phyloP scores from a whole-genome alignment of 2,113 vertebrate species.

The Indri indri region DNA sequence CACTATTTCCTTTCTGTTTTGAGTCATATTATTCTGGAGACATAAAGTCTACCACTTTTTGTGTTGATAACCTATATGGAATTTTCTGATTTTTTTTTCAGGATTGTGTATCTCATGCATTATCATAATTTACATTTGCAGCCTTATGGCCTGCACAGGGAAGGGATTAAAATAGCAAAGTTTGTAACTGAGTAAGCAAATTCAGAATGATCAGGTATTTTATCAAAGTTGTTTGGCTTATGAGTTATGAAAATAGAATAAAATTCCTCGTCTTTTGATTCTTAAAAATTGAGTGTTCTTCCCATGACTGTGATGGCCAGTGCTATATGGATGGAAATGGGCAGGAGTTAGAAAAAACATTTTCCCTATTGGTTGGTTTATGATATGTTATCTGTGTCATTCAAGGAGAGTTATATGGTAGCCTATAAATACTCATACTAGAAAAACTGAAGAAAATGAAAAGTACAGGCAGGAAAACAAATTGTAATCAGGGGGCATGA shows the following conservation, averaged over 20 bases:
- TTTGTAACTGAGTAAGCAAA: neutral
- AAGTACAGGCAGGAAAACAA: neutral
- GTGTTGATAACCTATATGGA: neutral
- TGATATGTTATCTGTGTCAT: neutral
- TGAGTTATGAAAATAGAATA: neutral
- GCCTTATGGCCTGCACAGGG: neutral
- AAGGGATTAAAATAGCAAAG: neutral
- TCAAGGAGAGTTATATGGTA: neutral
- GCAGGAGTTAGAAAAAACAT: neutral
- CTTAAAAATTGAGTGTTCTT: neutral
- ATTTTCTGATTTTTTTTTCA: neutral
- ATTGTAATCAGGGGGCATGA: neutral
- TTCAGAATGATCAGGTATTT: neutral
- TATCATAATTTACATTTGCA: neutral
- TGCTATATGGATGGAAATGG: neutral
- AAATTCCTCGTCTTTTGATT: neutral
- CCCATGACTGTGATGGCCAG: neutral
- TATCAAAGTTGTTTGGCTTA: neutral
- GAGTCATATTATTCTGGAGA: neutral
- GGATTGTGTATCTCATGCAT: neutral
- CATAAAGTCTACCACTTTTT: neutral
- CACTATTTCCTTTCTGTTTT: neutral
- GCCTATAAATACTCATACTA: neutral
- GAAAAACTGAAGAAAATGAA: neutral
- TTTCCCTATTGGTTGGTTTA: neutral